phyloP scores from a whole-genome alignment of 2,113 vertebrate species.

The Larimichthys crocea region DNA sequence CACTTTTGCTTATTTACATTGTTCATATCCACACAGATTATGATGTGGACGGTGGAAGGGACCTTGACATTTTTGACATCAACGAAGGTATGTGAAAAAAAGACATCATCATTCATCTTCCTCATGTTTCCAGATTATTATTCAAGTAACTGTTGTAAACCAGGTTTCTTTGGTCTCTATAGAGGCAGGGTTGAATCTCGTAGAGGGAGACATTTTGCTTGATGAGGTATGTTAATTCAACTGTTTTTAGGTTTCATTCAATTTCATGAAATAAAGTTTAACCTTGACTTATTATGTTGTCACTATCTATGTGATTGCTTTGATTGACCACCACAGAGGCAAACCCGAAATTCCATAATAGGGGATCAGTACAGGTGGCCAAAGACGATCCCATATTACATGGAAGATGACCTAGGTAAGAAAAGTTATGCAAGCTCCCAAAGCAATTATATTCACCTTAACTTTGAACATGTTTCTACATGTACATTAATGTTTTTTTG shows the following conservation, averaged over 20 bases:
- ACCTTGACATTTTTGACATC: constrained; percentile 93
- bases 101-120: rapidly evolving
- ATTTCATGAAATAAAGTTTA: background rate
- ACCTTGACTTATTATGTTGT: background rate
- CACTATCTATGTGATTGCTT: constrained; percentile 11
- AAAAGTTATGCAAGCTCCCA: background rate
- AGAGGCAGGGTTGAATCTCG: constrained; percentile 89
- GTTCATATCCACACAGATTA: constrained; percentile 79
- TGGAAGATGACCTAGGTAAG: constrained; percentile 91
- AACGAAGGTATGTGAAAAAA: constrained; percentile 87
- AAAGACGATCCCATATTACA: constrained; percentile 88
- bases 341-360: constrained; percentile 89
- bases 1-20: background rate
- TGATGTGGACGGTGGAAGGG: constrained; percentile 88
- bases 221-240: constrained; percentile 81
- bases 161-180: constrained; percentile 44
- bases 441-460: background rate
- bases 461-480: background rate
- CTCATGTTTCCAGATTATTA: background rate
- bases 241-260: background rate
- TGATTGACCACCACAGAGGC: constrained; percentile 53
- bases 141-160: background rate
- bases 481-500: background rate
- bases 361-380: constrained; percentile 92
- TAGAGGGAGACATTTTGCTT: constrained; percentile 92